Percentiles rank a stretch among this genome's conserved stretches.
phyloP scores from a whole-genome alignment of 2,113 vertebrate species.

The Panthera tigris region DNA sequence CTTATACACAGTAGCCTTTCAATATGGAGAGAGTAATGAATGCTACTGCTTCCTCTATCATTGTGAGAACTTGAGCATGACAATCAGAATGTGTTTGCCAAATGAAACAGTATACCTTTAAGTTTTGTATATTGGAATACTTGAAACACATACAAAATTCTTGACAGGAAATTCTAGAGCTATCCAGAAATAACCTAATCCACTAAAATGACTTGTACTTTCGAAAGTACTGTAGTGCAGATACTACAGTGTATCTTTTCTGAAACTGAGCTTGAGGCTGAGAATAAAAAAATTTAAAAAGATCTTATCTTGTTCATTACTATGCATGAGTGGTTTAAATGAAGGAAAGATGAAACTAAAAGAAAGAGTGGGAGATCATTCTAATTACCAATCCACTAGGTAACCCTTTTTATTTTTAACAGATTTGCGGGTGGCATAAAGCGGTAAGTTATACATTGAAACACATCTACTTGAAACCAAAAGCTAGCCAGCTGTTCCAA shows the following conservation, averaged over 20 bases:
- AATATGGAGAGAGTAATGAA: background rate
- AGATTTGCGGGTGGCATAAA: constrained; percentile 65
- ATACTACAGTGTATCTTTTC: background rate
- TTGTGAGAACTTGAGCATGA: background rate
- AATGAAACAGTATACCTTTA: background rate
- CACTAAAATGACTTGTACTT: constrained; percentile 61
- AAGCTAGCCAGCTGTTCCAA: constrained; percentile 64
- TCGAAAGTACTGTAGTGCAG: constrained; percentile 29
- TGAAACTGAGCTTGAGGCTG: constrained; percentile 49
- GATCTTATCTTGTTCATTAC: constrained; percentile 61
- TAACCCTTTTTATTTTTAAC: constrained; percentile 7
- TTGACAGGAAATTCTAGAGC: constrained; percentile 19
- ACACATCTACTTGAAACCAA: constrained; percentile 49
- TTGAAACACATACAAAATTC: constrained; percentile 51
- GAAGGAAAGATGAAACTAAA: constrained; percentile 64
- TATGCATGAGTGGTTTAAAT: constrained; percentile 11
- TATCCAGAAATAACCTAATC: constrained; percentile 23
- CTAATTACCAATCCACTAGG: constrained; percentile 67
- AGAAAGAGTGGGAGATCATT: constrained; percentile 7
- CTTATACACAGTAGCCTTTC: background rate
- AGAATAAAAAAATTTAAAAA: constrained; percentile 14
- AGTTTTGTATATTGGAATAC: constrained; percentile 22
- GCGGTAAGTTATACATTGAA: constrained; percentile 27
- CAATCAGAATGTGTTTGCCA: background rate
- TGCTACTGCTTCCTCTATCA: background rate